Percentiles rank a stretch among this genome's conserved stretches.
Conservation (phyloP, 92 coral and sea anemone species). For the Muricea muricata region DNA sequence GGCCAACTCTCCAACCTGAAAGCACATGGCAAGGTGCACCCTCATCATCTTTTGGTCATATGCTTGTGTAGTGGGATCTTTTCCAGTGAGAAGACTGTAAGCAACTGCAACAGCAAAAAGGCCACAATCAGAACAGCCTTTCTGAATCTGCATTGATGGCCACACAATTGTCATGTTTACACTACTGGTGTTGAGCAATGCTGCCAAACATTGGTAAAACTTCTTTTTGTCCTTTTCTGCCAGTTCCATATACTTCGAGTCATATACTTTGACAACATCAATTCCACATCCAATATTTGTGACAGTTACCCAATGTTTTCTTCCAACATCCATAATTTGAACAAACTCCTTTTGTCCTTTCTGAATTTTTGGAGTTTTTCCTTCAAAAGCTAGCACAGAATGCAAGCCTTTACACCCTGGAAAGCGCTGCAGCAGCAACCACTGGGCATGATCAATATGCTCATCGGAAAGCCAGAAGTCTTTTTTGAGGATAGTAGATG, state of each 20-base stretch:
- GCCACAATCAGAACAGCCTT: constrained; percentile 7
- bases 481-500: not conserved
- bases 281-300: not conserved
- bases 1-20: not conserved
- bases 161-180: not conserved
- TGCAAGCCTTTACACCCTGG: not conserved
- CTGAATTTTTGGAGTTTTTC: not conserved
- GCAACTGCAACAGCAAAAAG: too few species aligned
- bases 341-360: not conserved
- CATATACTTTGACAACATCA: not conserved
- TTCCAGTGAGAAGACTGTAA: not conserved
- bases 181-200: not conserved
- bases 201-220: not conserved
- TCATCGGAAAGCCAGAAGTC: not conserved
- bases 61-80: not conserved
- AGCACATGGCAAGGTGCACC: not conserved
- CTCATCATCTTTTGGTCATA: not conserved
- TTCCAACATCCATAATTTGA: not conserved
- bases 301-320: not conserved
- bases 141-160: not conserved
- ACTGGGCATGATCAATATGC: too few species aligned
- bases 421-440: not conserved
- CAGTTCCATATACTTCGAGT: not conserved
- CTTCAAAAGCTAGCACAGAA: too few species aligned
- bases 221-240: not conserved